Base-by-base conservation (phyloP, 2,797 vertebrate species). In the Micropoecilia bifurca region DNA sequence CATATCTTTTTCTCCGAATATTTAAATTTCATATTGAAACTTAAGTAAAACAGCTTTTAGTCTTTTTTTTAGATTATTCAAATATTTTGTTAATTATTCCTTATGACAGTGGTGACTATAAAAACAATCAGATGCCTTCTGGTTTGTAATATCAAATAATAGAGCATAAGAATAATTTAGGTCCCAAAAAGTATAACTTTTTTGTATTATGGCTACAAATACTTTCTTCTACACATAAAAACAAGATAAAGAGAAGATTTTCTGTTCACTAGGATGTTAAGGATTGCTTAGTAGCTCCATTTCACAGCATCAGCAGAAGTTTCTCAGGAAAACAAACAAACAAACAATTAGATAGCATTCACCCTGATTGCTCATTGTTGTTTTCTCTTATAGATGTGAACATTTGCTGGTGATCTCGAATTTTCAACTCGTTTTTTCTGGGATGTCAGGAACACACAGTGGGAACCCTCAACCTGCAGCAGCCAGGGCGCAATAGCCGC, bases 381-480 rank as follows among this genome's bases (percentile, higher is more conserved):
- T 78, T 73, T 75, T 53, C 76, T 28, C 73, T 77, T 77, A 25
- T 73, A 72, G 86, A 61, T 14, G 50, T 57, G 81, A 71, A 46
- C 41, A 8, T 45, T 8, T 28, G 73, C 78, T 77, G 73, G 75
- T 68, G 80, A 83, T 28, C 68, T 74, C 39, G 69, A 84, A 80
- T 75, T 63, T 80, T 81, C 81, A 30, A 22, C 80, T 80, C 50
- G 73, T 77, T 83, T 80, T 80, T 81, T 74, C 71, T 0, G 55
- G 83, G 71, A 75, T 48, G 82, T 82, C 79, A 66, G 22, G 80
- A 80, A 41, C 66, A 84, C 85, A 45, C 72, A 59, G 86, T 73
- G 80, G 83, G 78, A 88, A 90, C 83, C 84, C 80, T 81, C n/a
- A 55, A 80, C 61, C 45, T 81, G 81, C 76, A 83, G 91, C 73